Evolutionary conservation across 2,113 vertebrate genomes (phyloP).

Genomic region (Trinectes maculatus): DNA sequence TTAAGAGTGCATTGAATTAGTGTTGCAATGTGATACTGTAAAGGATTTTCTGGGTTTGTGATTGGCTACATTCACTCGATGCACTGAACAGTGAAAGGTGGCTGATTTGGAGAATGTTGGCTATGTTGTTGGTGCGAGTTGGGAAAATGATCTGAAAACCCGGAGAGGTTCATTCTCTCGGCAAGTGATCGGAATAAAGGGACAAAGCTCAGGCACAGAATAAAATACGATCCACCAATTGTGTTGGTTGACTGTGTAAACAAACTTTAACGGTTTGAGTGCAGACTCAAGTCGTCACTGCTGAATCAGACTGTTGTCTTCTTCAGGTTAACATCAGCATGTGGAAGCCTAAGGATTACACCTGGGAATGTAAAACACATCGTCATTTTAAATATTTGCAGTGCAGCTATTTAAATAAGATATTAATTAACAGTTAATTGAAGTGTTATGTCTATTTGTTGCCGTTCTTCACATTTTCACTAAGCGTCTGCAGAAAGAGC

Average conservation of each 20-base stretch:
- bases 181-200: not conserved
- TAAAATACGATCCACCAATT: too few relatives aligned
- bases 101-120: constrained; percentile 17
- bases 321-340: too few relatives aligned
- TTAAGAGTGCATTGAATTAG: constrained; percentile 35
- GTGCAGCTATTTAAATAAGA: not conserved
- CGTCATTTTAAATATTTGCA: not conserved
- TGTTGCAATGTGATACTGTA: constrained; percentile 1
- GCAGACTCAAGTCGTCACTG: too few relatives aligned
- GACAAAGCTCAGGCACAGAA: constrained; percentile 2
- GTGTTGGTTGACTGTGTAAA: too few relatives aligned
- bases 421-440: not conserved
- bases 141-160: not conserved
- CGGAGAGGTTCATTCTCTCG: constrained; percentile 16
- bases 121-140: not conserved
- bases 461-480: constrained; percentile 19
- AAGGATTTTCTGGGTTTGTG: not conserved
- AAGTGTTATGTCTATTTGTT: too few relatives aligned
- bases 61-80: constrained; percentile 38
- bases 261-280: too few relatives aligned
- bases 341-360: too few relatives aligned
- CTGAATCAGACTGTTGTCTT: too few relatives aligned
- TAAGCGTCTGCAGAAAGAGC: constrained; percentile 4
- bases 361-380: not conserved
- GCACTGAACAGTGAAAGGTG: not conserved